Evolutionary conservation across 2,888 invertebrate genomes (phyloP).

Genomic region (Tanypteryx hageni): DNA sequence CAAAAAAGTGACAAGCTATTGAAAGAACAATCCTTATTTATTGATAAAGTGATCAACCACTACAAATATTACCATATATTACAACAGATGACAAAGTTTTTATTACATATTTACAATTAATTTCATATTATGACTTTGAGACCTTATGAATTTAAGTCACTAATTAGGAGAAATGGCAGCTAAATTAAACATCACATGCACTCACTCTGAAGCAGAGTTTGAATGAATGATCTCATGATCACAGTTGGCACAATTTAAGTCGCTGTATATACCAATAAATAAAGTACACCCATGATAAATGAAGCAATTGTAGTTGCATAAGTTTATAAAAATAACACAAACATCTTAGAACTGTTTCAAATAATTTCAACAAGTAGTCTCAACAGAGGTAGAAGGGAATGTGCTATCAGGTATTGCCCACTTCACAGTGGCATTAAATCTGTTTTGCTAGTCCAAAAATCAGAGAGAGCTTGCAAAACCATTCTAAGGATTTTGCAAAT

Average conservation of each 20-base stretch:
- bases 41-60: constrained; percentile 27
- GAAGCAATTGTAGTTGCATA: constrained; percentile 9
- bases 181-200: background rate
- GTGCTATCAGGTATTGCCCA: constrained; percentile 57
- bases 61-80: constrained; percentile 4
- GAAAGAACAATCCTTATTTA: constrained; percentile 58
- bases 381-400: constrained; percentile 53
- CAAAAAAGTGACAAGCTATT: background rate
- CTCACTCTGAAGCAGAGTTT: background rate
- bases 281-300: background rate
- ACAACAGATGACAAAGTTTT: background rate
- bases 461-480: background rate
- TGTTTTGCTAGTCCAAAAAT: constrained; percentile 21
- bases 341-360: background rate
- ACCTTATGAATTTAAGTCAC: background rate
- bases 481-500: background rate
- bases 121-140: background rate
- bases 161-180: background rate
- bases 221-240: background rate
- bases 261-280: constrained; percentile 39
- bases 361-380: background rate
- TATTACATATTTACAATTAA: constrained; percentile 3
- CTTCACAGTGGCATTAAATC: background rate
- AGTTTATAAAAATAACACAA: constrained; percentile 3
- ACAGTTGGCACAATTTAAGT: constrained; percentile 33